A percentile compares a stretch with the other conserved stretches of the same genome.
Evolutionary conservation across 2,113 vertebrate species (phyloP).

Genomic region (Solea senegalensis): DNA sequence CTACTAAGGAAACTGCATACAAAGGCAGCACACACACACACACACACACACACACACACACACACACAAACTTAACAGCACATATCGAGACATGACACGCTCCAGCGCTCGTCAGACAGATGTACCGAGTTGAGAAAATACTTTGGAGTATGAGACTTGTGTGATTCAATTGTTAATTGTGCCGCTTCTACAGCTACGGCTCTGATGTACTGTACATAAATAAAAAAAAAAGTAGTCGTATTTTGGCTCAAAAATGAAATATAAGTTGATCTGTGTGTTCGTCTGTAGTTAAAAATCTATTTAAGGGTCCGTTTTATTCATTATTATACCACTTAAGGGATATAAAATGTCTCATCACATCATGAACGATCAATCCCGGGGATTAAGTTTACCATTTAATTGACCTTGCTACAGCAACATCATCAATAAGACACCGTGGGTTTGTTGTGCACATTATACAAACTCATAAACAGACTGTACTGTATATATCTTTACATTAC

Average conservation of each 20-base stretch:
- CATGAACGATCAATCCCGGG: slow-evolving; percentile 13
- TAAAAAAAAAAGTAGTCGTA: not conserved
- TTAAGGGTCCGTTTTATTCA: slow-evolving; percentile 13
- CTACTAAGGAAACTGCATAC: slow-evolving; percentile 62
- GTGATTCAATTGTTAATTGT: slow-evolving; percentile 19
- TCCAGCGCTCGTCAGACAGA: slow-evolving; percentile 39
- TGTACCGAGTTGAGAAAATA: slow-evolving; percentile 31
- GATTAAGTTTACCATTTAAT: slow-evolving; percentile 21
- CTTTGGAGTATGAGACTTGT: slow-evolving; percentile 3
- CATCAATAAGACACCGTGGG: slow-evolving; percentile 13
- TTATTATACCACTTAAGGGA: slow-evolving; percentile 23
- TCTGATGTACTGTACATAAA: not conserved
- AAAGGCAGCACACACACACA: slow-evolving; percentile 4
- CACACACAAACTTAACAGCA: slow-evolving; percentile 20
- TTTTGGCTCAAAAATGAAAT: not conserved
- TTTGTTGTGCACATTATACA: slow-evolving; percentile 17
- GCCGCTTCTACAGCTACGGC: slow-evolving; percentile 10
- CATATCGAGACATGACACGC: slow-evolving; percentile 11
- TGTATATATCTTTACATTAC: no score
- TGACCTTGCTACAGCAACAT: not conserved
- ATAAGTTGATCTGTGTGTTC: slow-evolving; percentile 21
- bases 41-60: slow-evolving; percentile 4
- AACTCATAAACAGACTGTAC: no score
- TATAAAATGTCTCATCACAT: slow-evolving; percentile 9
- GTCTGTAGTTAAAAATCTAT: slow-evolving; percentile 2